Conservation (phyloP, 2,113 vertebrate genomes). For the Thymallus thymallus region DNA sequence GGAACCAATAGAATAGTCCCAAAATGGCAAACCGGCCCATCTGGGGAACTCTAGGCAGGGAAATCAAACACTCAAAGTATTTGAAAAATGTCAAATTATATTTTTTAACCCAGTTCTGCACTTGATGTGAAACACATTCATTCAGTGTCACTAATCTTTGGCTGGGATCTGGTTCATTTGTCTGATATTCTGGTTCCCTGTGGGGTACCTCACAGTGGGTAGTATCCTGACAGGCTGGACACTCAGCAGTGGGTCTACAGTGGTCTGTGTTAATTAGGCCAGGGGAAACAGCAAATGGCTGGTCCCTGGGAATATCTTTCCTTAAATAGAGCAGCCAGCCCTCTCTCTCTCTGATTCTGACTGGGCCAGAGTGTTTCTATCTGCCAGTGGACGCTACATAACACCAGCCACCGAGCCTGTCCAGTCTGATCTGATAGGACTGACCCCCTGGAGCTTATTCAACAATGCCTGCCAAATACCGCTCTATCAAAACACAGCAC, state of each 20-base stretch:
- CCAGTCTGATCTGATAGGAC: too few species aligned
- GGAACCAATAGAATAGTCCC: too few species aligned
- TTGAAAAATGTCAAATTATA: too few species aligned
- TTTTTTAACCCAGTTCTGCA: too few species aligned
- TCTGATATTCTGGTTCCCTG: not conserved
- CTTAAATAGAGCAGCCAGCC: constrained; percentile 63
- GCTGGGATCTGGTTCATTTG: constrained; percentile 12
- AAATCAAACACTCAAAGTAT: too few species aligned
- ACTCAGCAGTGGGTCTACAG: constrained; percentile 42
- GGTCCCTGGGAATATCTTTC: constrained; percentile 66
- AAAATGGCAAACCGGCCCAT: too few species aligned
- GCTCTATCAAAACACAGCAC: constrained; percentile 3
- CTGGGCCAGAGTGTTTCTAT: constrained; percentile 41
- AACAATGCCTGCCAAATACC: constrained; percentile 38
- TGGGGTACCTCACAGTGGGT: constrained; percentile 35
- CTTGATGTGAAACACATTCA: too few species aligned
- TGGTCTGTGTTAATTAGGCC: constrained; percentile 9
- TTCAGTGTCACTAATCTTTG: constrained; percentile 32
- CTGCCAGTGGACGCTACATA: constrained; percentile 44
- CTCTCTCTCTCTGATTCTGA: not conserved
- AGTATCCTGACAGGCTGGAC: constrained; percentile 41
- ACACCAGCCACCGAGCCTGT: constrained; percentile 34
- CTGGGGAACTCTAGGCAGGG: not conserved
- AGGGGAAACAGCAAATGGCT: constrained; percentile 57
- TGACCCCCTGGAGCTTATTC: constrained; percentile 5